These are phyloP conservation scores for Drosophila miranda DNA, from an alignment of 1,140 invertebrate genomes.

Conservation along the genomic window DNA sequence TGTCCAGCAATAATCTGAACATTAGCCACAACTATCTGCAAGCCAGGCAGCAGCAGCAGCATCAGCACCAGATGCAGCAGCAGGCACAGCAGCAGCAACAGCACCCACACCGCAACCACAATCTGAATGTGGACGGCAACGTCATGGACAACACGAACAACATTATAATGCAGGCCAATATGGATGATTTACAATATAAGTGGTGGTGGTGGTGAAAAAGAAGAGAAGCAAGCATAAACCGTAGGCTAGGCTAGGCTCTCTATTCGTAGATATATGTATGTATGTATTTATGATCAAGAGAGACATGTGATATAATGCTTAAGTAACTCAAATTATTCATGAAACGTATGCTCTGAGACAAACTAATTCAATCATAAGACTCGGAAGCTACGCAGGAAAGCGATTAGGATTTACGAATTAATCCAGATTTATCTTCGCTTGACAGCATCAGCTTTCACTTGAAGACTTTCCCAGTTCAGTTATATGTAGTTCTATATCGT, in stretches of 20 bases:
- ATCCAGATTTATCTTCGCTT: neutral
- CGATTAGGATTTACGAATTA: neutral
- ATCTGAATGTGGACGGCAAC: constrained; percentile 58
- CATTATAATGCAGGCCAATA: constrained; percentile 80
- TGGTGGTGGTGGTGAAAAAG: constrained; percentile 82
- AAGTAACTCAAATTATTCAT: constrained; percentile 74
- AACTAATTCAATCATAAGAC: constrained; percentile 41
- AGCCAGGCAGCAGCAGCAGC: constrained; percentile 32
- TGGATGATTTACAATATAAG: constrained; percentile 82
- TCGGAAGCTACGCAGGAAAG: constrained; percentile 15
- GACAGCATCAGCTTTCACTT: constrained; percentile 5
- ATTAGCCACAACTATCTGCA: constrained; percentile 76
- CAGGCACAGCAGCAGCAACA: constrained; percentile 36
- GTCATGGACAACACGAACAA: constrained; percentile 64
- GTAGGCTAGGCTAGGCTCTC: constrained; percentile 60
- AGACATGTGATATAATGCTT: constrained; percentile 69
- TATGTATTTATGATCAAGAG: constrained; percentile 39
- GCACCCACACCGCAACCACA: constrained; percentile 64
- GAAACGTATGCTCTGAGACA: constrained; percentile 8
- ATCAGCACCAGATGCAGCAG: constrained; percentile 39
- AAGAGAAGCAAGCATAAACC: constrained; percentile 28
- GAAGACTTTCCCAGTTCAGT: constrained; percentile 31
- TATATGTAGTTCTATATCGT: constrained; percentile 41
- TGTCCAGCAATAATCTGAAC: constrained; percentile 72
- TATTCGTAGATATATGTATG: constrained; percentile 4